Percentiles rank a stretch among this genome's conserved stretches.
Evolutionary conservation across 2,888 invertebrate genomes (phyloP).

Genomic region (Helobdella robusta): DNA sequence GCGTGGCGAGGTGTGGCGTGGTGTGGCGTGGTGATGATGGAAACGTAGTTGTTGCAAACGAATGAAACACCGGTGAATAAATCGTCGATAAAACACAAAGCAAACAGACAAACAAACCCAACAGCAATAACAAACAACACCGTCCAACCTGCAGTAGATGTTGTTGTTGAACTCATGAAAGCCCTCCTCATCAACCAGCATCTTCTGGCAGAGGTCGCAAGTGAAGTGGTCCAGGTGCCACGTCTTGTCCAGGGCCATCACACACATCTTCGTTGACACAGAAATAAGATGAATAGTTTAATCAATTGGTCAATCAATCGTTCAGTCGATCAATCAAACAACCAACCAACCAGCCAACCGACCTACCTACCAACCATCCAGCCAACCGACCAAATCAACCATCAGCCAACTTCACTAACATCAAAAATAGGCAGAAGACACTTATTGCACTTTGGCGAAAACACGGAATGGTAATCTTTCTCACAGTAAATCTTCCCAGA

Average conservation of each 20-base stretch:
- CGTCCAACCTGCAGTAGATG: slow-evolving; percentile 70
- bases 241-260: slow-evolving; percentile 89
- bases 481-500: slow-evolving; percentile 96
- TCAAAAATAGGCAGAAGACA: slow-evolving; percentile 97
- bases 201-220: slow-evolving; percentile 91
- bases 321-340: too few relatives aligned
- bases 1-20: too few relatives aligned
- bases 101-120: background rate
- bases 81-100: background rate
- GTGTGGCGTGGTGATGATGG: too few relatives aligned
- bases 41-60: background rate
- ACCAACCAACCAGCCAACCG: too few relatives aligned
- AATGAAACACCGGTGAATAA: background rate
- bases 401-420: too few relatives aligned
- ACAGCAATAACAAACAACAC: background rate
- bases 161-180: slow-evolving; percentile 83
- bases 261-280: too few relatives aligned
- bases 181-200: slow-evolving; percentile 84
- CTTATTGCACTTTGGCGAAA: slow-evolving; percentile 94
- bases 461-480: slow-evolving; percentile 92
- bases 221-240: slow-evolving; percentile 99
- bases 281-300: slow-evolving; percentile 39
- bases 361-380: too few relatives aligned
- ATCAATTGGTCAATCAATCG: too few relatives aligned
- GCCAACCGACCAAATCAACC: too few relatives aligned